Evolutionary conservation across 2,797 vertebrate genomes (phyloP).

Genomic region (Alectoris magna): DNA sequence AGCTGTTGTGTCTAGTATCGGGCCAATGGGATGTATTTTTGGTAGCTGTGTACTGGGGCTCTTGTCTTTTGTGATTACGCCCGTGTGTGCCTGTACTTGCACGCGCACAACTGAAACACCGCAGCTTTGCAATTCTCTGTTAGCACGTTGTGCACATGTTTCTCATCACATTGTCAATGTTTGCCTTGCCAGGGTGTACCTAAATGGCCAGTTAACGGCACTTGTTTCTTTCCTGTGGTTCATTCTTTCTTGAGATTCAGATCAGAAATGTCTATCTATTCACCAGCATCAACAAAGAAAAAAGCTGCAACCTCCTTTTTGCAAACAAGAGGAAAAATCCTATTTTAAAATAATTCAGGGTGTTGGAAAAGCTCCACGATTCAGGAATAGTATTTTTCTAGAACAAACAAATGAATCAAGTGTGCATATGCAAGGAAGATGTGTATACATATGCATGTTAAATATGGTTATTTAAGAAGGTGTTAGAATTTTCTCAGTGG

Average conservation of each 20-base stretch:
- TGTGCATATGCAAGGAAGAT: neutral
- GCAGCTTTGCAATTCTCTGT: constrained; percentile 18
- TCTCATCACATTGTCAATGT: constrained; percentile 4
- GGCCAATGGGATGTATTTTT: constrained; percentile 45
- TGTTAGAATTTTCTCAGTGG: neutral
- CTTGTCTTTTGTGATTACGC: constrained; percentile 54
- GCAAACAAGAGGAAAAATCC: neutral
- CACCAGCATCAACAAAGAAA: neutral
- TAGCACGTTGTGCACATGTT: neutral
- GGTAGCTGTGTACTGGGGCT: constrained; percentile 37
- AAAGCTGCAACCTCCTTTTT: neutral
- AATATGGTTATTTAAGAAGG: neutral
- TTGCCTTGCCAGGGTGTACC: neutral
- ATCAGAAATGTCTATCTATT: neutral
- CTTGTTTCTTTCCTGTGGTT: neutral
- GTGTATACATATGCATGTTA: neutral
- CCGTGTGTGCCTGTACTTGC: constrained; percentile 40
- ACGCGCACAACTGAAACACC: neutral
- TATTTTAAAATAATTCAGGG: neutral
- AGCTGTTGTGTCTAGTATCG: constrained; percentile 50
- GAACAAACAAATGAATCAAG: neutral
- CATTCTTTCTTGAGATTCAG: neutral
- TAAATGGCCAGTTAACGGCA: neutral
- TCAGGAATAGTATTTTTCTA: neutral
- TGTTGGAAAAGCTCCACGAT: neutral